Percentiles rank a stretch among this genome's conserved stretches.
Conservation (phyloP, 2,113 vertebrate genomes). For the Eleginops maclovinus region DNA sequence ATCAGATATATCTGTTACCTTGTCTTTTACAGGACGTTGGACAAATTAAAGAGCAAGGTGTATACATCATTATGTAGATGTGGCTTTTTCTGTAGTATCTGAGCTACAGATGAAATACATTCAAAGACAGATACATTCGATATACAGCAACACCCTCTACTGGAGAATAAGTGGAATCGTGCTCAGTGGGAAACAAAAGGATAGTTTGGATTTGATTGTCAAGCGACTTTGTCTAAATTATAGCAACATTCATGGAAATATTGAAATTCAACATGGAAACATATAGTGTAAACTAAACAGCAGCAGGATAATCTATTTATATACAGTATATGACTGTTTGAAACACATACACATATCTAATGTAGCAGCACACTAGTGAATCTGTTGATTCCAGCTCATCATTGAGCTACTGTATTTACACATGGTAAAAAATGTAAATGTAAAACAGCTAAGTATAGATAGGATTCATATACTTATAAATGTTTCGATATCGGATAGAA, state of each 20-base stretch:
- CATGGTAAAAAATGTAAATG: neutral
- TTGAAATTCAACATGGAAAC: neutral
- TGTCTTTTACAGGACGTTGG: neutral
- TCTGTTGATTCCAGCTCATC: neutral
- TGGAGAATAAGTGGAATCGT: constrained; percentile 40
- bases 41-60: neutral
- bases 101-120: neutral
- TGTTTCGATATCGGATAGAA: neutral
- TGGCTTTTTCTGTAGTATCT: neutral
- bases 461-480: neutral
- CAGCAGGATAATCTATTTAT: neutral
- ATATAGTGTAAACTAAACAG: neutral
- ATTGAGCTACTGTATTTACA: neutral
- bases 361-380: too few relatives aligned
- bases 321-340: too few relatives aligned
- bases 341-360: too few relatives aligned
- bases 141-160: constrained; percentile 65
- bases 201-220: neutral
- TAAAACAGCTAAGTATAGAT: neutral
- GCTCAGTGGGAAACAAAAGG: neutral
- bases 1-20: neutral
- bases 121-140: constrained; percentile 1
- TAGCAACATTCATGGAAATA: neutral
- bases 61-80: neutral
- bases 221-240: neutral